Conservation (phyloP, 2,888 invertebrate genomes). For the Hylaea fasciaria region DNA sequence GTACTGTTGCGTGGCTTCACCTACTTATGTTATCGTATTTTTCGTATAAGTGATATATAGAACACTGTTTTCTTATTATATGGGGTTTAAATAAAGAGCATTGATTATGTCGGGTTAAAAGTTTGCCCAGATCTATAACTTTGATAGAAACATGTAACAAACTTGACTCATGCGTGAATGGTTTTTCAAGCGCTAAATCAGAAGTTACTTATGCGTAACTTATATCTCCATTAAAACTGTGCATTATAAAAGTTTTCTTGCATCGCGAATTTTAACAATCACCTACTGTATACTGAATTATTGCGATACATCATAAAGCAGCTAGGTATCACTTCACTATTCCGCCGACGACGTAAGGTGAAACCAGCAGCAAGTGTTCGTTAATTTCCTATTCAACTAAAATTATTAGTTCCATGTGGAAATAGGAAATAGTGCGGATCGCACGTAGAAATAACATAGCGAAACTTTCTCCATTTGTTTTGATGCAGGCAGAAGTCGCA, state of each 20-base stretch:
- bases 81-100: too few species aligned
- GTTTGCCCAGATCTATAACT: too few species aligned
- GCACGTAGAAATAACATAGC: conserved; percentile 64
- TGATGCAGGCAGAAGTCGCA: conserved; percentile 56
- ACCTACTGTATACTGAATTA: neutral
- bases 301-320: conserved; percentile 27
- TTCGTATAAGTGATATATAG: conserved; percentile 1
- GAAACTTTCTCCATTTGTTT: conserved; percentile 80
- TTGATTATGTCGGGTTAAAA: too few species aligned
- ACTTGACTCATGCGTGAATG: neutral
- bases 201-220: neutral
- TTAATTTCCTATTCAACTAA: conserved; percentile 52
- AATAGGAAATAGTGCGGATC: conserved; percentile 70
- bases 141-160: too few species aligned
- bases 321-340: conserved; percentile 19
- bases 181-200: neutral
- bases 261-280: neutral
- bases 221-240: too few species aligned
- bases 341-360: conserved; percentile 29
- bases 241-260: too few species aligned
- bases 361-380: conserved; percentile 31
- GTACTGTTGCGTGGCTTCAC: conserved; percentile 26
- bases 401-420: conserved; percentile 58
- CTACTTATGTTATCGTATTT: conserved; percentile 24
- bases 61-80: too few species aligned